phyloP scores from a whole-genome alignment of 1,140 invertebrate species.

The Gonioctena quinquepunctata region DNA sequence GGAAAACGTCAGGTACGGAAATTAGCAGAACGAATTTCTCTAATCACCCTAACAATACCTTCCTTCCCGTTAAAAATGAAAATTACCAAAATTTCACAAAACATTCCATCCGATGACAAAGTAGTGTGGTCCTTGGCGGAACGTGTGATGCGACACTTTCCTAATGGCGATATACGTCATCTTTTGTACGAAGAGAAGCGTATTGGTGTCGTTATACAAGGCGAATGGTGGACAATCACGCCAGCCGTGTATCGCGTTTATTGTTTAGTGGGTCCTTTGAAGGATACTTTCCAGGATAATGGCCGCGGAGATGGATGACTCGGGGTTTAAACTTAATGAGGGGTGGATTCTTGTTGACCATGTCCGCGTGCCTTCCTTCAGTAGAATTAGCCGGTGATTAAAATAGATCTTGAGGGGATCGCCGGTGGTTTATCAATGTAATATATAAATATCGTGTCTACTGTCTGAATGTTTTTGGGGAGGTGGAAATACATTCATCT shows the following conservation, averaged over 20 bases:
- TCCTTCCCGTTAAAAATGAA: conserved; percentile 12
- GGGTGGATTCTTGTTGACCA: not conserved
- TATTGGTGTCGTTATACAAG: conserved; percentile 19
- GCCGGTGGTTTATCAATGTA: too few species aligned
- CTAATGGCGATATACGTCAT: conserved; percentile 20
- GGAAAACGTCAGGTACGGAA: too few species aligned
- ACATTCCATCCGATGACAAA: conserved; percentile 1
- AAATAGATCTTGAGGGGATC: too few species aligned
- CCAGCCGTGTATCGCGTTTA: conserved; percentile 19
- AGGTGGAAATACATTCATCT: too few species aligned
- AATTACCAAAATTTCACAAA: conserved; percentile 19
- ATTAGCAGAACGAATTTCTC: not conserved
- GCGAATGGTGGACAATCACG: conserved; percentile 18
- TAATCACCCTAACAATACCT: not conserved
- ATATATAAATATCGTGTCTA: too few species aligned
- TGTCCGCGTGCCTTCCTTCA: not conserved
- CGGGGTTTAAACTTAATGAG: conserved; percentile 12
- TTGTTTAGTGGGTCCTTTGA: conserved; percentile 22
- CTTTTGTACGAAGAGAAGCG: conserved; percentile 14
- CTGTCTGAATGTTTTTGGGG: too few species aligned
- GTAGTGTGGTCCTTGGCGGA: not conserved
- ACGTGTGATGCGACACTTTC: conserved; percentile 5
- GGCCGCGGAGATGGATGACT: conserved; percentile 5
- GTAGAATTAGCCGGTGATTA: not conserved
- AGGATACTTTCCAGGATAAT: conserved; percentile 15